Conservation (phyloP, 2,797 vertebrate genomes). For the Graptemys geographica region DNA sequence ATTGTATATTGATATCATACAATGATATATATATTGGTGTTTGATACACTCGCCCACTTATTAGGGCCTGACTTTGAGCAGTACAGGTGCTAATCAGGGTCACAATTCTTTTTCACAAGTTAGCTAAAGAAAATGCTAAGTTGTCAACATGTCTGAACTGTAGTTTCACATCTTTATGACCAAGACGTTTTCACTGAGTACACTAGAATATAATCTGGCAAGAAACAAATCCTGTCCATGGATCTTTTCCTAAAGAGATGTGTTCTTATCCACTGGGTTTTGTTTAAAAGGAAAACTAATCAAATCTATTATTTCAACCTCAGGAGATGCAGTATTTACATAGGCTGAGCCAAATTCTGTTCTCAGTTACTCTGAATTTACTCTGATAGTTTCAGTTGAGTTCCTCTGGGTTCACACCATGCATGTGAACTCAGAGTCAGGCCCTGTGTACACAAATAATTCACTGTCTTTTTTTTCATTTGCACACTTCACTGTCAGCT, state of each 20-base stretch:
- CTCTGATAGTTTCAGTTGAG: neutral
- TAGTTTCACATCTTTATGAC: accelerated
- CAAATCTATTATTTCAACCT: neutral
- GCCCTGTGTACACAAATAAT: neutral
- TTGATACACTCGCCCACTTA: accelerated
- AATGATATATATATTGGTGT: accelerated
- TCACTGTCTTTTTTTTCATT: neutral
- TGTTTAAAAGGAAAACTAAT: neutral
- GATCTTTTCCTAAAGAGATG: neutral
- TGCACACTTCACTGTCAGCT: neutral
- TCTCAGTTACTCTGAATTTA: neutral
- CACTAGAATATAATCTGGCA: accelerated
- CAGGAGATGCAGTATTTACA: neutral
- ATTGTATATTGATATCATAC: accelerated
- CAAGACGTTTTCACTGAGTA: accelerated
- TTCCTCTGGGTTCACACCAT: neutral
- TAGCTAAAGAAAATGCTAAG: neutral
- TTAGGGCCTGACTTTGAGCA: neutral
- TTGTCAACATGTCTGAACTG: accelerated
- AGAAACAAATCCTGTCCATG: accelerated
- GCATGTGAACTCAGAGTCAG: no score
- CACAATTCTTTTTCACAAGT: accelerated
- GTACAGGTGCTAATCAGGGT: neutral
- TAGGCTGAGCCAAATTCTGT: neutral
- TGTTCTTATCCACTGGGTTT: neutral